phyloP scores from a whole-genome alignment of 2,888 invertebrate genomes.

The Sphaeridia pumilis region DNA sequence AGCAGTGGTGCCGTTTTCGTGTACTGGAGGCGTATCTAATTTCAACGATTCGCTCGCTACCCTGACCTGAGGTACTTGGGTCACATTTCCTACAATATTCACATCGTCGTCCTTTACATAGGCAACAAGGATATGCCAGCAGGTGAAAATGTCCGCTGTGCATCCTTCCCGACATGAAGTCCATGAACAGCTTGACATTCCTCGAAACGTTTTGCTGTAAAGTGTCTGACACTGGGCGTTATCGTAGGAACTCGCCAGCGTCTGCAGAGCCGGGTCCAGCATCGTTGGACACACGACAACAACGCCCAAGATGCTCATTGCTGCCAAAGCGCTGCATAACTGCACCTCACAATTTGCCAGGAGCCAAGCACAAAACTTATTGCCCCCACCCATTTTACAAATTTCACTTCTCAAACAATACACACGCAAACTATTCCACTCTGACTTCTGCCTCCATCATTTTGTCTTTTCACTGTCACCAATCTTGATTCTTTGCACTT shows the following conservation, averaged over 20 bases:
- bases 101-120: slow-evolving; percentile 24
- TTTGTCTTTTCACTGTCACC: no score
- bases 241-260: slow-evolving; percentile 35
- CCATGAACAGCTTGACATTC: slow-evolving; percentile 38
- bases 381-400: slow-evolving; percentile 30
- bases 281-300: slow-evolving; percentile 36
- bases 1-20: no score
- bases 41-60: no score
- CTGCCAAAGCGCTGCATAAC: slow-evolving; percentile 36
- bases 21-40: no score
- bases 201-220: slow-evolving; percentile 28
- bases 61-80: no score
- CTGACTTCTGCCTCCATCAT: no score
- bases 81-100: no score
- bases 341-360: slow-evolving; percentile 37
- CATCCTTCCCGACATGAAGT: slow-evolving; percentile 39
- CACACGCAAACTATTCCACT: no score
- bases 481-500: no score
- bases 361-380: slow-evolving; percentile 35
- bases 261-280: slow-evolving; percentile 37
- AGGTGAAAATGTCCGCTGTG: slow-evolving; percentile 37
- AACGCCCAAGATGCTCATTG: slow-evolving; percentile 35
- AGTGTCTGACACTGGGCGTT: slow-evolving; percentile 34
- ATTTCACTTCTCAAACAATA: no score
- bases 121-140: slow-evolving; percentile 37